Evolutionary conservation across 2,113 vertebrate genomes (phyloP), one percentile per base, ranked within the genome.

Genomic region (Rhinolophus sinicus): DNA sequence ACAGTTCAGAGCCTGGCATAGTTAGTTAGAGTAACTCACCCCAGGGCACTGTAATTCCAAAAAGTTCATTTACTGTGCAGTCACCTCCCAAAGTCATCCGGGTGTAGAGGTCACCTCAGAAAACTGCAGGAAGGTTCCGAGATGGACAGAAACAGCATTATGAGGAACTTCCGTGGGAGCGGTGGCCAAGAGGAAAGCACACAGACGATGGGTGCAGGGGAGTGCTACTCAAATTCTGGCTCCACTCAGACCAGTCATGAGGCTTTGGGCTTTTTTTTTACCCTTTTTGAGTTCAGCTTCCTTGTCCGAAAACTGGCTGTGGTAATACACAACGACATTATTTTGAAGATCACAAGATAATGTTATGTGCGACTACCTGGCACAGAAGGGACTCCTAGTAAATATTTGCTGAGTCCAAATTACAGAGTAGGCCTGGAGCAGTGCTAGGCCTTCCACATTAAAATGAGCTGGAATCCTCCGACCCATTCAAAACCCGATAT

Each of bases 301-400:
- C 44, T 83, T 75, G 21, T 86, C 67, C 87, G 80, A 70, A 91
- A 67, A 72, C 30, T 18, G 26, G 5, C 88, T 76, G n/a, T 58
- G 64, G 47, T 67, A 90, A 94, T 33, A 80, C 6, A 24, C 75
- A 87, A n/a, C 62, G 80, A n/a, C 11, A 35, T 30, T 56, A 8
- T 60, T 50, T 78, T 93, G 26, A 92, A 50, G 50, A 93, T 86
- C 22, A 89, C 30, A 58, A 80, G 76, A 26, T n/a, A 88, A 70
- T 7, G 18, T 88, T 77, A 77, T 18, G 8, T 44, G 8, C 44
- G 73, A 60, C 72, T 35, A 2, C n/a, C 58, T 65, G 30, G 24
- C 38, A 88, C 26, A 60, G 30, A 58, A 76, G 87, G 30, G 16
- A 12, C 40, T 92, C 47, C n/a, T 76, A 73, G 50, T 73, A 77